phyloP scores from a whole-genome alignment of 2,113 vertebrate species.

The Mugil cephalus region DNA sequence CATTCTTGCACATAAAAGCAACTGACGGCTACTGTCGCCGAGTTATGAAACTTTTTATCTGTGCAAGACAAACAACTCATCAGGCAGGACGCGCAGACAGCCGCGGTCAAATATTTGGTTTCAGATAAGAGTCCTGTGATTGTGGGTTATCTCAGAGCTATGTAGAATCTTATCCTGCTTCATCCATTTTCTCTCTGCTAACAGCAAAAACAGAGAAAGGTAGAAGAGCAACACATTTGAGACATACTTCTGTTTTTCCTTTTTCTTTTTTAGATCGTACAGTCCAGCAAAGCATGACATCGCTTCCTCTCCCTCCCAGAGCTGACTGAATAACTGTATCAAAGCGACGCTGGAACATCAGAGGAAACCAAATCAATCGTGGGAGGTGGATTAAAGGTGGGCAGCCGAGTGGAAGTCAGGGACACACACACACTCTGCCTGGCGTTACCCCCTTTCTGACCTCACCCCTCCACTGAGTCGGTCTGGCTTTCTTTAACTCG shows the following conservation, averaged over 20 bases:
- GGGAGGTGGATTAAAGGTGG: constrained; percentile 43
- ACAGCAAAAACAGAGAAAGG: constrained; percentile 13
- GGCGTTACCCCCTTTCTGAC: constrained; percentile 49
- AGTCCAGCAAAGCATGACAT: constrained; percentile 1
- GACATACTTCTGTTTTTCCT: neutral
- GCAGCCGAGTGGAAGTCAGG: constrained; percentile 34
- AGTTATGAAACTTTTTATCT: constrained; percentile 47
- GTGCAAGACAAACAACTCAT: constrained; percentile 67
- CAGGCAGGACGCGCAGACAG: constrained; percentile 59
- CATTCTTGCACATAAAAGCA: constrained; percentile 6
- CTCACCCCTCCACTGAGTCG: constrained; percentile 25
- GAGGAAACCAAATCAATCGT: constrained; percentile 45
- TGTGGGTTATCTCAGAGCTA: constrained; percentile 36
- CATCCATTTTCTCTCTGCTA: constrained; percentile 13
- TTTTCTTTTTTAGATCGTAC: neutral
- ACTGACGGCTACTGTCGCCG: constrained; percentile 16
- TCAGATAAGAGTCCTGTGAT: constrained; percentile 70
- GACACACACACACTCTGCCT: constrained; percentile 23
- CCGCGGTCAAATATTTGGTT: constrained; percentile 76
- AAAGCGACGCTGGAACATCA: constrained; percentile 13
- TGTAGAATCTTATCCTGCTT: constrained; percentile 50
- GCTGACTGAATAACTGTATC: constrained; percentile 7
- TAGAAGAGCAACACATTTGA: neutral
- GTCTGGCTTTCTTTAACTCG: constrained; percentile 27
- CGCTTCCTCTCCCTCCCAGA: neutral